A percentile compares a stretch with the other conserved stretches of the same genome.
phyloP scores from a whole-genome alignment of 2,797 vertebrate species.

The Philypnodon macrostomus region DNA sequence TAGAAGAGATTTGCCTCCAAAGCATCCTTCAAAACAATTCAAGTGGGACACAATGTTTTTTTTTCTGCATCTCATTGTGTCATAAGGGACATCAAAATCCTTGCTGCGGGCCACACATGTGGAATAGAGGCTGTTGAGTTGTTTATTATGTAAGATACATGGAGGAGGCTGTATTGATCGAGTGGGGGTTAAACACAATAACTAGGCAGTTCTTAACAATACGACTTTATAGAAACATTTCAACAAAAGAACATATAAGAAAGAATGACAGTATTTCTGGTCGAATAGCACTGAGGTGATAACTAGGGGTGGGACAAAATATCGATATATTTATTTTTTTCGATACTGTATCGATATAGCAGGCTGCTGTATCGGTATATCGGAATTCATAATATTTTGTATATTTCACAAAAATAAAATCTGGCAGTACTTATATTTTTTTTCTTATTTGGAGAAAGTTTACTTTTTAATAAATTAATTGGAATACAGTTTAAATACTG shows the following conservation, averaged over 20 bases:
- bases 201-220: constrained; percentile 36
- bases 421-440: too few relatives aligned
- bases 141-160: constrained; percentile 48
- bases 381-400: too few relatives aligned
- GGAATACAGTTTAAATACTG: too few relatives aligned
- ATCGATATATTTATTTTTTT: too few relatives aligned
- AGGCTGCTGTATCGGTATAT: too few relatives aligned
- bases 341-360: too few relatives aligned
- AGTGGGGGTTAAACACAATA: constrained; percentile 1
- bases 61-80: constrained; percentile 13
- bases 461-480: too few relatives aligned
- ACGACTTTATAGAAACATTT: constrained; percentile 15
- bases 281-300: not conserved
- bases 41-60: constrained; percentile 27
- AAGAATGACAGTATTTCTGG: constrained; percentile 18
- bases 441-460: too few relatives aligned
- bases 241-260: too few relatives aligned
- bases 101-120: constrained; percentile 50
- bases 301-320: too few relatives aligned
- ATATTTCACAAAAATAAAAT: too few relatives aligned
- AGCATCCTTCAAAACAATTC: constrained; percentile 41
- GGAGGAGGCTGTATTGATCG: constrained; percentile 45
- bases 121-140: constrained; percentile 41
- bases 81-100: constrained; percentile 33
- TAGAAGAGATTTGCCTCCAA: constrained; percentile 35